Base-by-base conservation (phyloP, 2,888 invertebrate genomes). In the Myopa testacea region DNA sequence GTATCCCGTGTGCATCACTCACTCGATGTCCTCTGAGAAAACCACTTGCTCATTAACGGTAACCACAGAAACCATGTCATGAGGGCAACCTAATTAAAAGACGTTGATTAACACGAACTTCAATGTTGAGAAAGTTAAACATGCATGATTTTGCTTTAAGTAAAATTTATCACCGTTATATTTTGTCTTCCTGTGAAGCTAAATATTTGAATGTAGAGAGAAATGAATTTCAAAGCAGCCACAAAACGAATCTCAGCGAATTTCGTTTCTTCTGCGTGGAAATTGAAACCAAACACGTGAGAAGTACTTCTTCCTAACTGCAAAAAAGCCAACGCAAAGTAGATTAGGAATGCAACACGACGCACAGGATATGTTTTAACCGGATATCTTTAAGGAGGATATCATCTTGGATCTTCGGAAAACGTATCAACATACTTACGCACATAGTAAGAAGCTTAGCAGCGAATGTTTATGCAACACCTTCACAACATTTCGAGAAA, bases 201-300 rank as follows among this genome's bases (percentile, higher is more conserved):
- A 68, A 8, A 7, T 19, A 68, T 68, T 34, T 19, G 12, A 68
- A n/a, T 16, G 68, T 19, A n/a, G n/a, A 71, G 40, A 10, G 19
- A 72, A 10, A 45, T 45, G 6, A 45, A 45, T 45, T 45, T 45
- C 45, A 3, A 45, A 45, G 6, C 65, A 65, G 37, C 75, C 52
- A 8, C 45, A 45, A 45, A 8, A 4, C 14, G 63, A 65, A 65
- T 37, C 65, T 65, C 65, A 34, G 65, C 16, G 7, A 19, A 63
- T 40, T 37, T 40, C 40, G 67, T 8, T 16, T 67, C 45, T 38
- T n/a, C 34, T 6, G 6, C 52, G 55, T 34, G 55, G 70, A 70
- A 70, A 70, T 34, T 14, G 19, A 26, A 70, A 73, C 40, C 45
- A 73, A 73, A 73, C 62, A 73, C 73, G 19, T 40, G 19, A 40